Evolutionary conservation across 2,113 vertebrate genomes (phyloP).

Genomic region (Dasyornis broadbenti): DNA sequence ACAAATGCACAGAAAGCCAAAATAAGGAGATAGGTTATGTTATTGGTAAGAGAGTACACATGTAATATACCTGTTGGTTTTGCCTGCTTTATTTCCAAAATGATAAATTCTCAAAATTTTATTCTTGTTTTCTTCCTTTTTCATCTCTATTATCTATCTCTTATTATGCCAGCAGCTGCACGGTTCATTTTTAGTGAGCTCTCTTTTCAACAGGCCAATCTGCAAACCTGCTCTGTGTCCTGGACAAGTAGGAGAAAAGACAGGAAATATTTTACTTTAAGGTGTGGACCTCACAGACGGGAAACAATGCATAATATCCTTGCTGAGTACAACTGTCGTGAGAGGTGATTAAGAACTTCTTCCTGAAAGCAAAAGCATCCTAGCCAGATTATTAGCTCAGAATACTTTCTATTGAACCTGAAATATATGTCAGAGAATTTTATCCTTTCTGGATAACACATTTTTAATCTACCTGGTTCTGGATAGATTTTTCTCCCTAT

Average conservation of each 20-base stretch:
- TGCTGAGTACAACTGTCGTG: neutral
- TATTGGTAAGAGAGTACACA: neutral
- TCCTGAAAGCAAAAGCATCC: neutral
- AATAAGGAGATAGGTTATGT: constrained; percentile 48
- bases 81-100: constrained; percentile 32
- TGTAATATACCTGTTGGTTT: constrained; percentile 26
- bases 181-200: constrained; percentile 23
- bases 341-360: neutral
- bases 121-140: neutral
- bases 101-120: constrained; percentile 19
- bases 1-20: constrained; percentile 68
- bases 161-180: constrained; percentile 30
- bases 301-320: neutral
- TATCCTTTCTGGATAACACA: neutral
- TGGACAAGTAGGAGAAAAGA: neutral
- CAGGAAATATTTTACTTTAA: neutral
- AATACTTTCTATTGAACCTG: neutral
- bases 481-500: neutral
- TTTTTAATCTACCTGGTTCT: neutral
- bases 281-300: neutral
- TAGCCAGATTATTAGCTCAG: neutral
- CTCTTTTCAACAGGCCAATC: constrained; percentile 33
- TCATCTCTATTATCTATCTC: constrained; percentile 46
- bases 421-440: neutral
- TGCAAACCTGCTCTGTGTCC: constrained; percentile 20